Evolutionary conservation across 2,113 vertebrate genomes (phyloP).

Genomic region (Tetraodon nigroviridis): DNA sequence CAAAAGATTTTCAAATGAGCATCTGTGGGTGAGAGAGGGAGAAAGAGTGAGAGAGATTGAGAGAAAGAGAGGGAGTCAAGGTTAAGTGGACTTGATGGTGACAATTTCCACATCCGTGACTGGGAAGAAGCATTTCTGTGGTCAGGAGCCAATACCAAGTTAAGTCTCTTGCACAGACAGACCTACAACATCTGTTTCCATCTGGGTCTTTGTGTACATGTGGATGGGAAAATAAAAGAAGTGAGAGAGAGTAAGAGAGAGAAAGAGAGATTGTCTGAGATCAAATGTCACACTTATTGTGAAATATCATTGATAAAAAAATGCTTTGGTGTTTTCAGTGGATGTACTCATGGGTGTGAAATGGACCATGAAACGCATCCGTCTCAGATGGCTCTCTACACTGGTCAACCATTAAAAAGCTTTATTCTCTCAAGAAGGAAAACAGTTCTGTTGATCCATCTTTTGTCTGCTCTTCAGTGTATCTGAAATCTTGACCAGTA

Average conservation of each 20-base stretch:
- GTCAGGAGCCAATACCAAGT: not conserved
- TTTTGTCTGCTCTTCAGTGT: conserved; percentile 21
- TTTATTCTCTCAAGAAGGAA: conserved; percentile 50
- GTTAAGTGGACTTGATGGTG: not conserved
- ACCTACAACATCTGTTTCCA: too few relatives aligned
- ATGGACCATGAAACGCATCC: conserved; percentile 58
- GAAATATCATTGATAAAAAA: conserved; percentile 57
- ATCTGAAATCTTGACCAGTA: not conserved
- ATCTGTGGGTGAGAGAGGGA: not conserved
- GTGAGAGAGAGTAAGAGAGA: not conserved
- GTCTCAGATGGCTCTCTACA: conserved; percentile 32
- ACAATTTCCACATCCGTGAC: not conserved
- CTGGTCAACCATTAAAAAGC: conserved; percentile 45
- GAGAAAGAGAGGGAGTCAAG: not conserved
- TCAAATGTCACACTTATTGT: conserved; percentile 45
- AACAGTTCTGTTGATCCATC: conserved; percentile 30
- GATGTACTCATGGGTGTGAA: conserved; percentile 42
- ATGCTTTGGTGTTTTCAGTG: conserved; percentile 42
- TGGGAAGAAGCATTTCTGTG: not conserved
- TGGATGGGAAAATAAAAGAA: not conserved
- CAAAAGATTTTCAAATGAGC: conserved; percentile 14
- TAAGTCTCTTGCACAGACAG: not conserved
- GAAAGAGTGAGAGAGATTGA: too few relatives aligned
- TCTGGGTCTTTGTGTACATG: conserved; percentile 2
- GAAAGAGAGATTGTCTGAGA: not conserved